A percentile compares a stretch with the other conserved stretches of the same genome.
Evolutionary conservation across 2,113 vertebrate genomes (phyloP).

Genomic region (Toxotes chatareus): DNA sequence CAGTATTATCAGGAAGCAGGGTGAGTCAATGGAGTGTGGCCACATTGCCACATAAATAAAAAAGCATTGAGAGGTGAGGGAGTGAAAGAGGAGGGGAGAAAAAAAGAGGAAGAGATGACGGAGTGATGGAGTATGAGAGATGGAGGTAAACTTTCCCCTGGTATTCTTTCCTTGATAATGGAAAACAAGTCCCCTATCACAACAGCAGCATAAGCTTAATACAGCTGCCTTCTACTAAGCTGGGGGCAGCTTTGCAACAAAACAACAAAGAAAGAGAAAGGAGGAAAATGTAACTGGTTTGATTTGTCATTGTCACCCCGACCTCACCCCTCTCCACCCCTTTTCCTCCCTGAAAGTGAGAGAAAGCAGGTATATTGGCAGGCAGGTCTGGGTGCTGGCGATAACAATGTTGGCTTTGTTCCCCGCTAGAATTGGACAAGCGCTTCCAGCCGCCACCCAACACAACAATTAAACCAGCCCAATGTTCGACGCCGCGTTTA

Average conservation of each 20-base stretch:
- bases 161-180: conserved; percentile 38
- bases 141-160: conserved; percentile 30
- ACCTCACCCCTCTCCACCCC: conserved; percentile 54
- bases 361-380: conserved; percentile 78
- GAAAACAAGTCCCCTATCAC: conserved; percentile 39
- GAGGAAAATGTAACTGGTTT: conserved; percentile 57
- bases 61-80: conserved; percentile 37
- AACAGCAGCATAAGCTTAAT: conserved; percentile 31
- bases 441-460: conserved; percentile 59
- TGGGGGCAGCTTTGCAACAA: conserved; percentile 38
- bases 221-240: conserved; percentile 22
- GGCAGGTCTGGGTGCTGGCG: conserved; percentile 67
- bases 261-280: conserved; percentile 42
- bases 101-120: conserved; percentile 19
- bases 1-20: conserved; percentile 63
- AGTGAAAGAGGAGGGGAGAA: conserved; percentile 11
- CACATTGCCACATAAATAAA: conserved; percentile 74
- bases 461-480: conserved; percentile 77
- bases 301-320: conserved; percentile 67
- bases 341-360: conserved; percentile 29
- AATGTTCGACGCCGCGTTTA: conserved; percentile 37
- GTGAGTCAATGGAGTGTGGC: conserved; percentile 72
- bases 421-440: conserved; percentile 72
- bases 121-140: conserved; percentile 46
- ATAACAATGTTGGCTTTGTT: conserved; percentile 81